Evolutionary conservation across 37 sponge, comb jelly and placozoan species (phyloP).

Genomic region (Spongia lamella): DNA sequence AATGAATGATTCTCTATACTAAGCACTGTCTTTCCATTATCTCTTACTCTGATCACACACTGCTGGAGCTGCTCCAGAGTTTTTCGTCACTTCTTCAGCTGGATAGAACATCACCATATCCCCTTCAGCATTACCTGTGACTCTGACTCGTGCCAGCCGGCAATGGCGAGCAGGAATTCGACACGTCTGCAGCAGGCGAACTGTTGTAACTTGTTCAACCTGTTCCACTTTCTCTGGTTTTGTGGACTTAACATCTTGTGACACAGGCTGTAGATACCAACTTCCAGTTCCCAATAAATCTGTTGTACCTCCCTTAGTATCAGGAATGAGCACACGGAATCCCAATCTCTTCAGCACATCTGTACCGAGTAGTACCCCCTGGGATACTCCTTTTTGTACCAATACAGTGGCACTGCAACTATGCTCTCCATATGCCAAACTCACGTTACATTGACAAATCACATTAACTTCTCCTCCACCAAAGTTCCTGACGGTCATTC

Average conservation of each 20-base stretch:
- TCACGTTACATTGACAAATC: slow-evolving; percentile 3
- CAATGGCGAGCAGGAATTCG: slow-evolving; percentile 18
- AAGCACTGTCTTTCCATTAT: background rate
- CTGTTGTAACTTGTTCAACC: too few relatives aligned
- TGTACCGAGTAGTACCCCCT: slow-evolving; percentile 38
- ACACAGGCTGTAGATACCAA: too few relatives aligned
- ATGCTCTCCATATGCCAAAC: background rate
- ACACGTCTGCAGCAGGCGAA: slow-evolving; percentile 30
- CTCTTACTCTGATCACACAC: too few relatives aligned
- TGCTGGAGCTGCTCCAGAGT: slow-evolving; percentile 8
- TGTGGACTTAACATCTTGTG: too few relatives aligned
- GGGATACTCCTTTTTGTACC: slow-evolving; percentile 41
- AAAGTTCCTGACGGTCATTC: slow-evolving; percentile 25
- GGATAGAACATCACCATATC: slow-evolving; percentile 23
- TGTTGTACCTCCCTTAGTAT: background rate
- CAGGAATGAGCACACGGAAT: slow-evolving; percentile 6
- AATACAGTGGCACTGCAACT: slow-evolving; percentile 3
- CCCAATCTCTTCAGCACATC: slow-evolving; percentile 43
- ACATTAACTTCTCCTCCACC: slow-evolving; percentile 31
- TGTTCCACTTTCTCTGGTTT: too few relatives aligned
- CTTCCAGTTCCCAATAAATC: slow-evolving; percentile 2
- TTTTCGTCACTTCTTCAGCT: background rate
- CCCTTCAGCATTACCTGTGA: background rate
- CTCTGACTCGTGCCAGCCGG: slow-evolving; percentile 6
- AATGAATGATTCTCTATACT: slow-evolving; percentile 18